A percentile compares a stretch with the other conserved stretches of the same genome.
phyloP scores from a whole-genome alignment of 30 jellyfish, hydroid and myxozoan species.

The Turritopsis rubra region DNA sequence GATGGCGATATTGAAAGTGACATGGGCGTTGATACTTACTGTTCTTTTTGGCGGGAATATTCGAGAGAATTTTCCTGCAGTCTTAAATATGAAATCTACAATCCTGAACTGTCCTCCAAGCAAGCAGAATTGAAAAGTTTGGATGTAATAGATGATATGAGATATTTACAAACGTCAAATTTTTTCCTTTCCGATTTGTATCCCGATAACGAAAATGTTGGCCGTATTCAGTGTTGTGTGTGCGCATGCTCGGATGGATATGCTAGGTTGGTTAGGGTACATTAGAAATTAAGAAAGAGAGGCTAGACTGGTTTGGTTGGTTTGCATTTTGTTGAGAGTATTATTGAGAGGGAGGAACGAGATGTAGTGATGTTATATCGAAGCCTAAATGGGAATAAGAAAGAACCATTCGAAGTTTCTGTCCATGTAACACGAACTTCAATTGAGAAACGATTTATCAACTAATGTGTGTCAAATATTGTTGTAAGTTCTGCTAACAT shows the following conservation, averaged over 20 bases:
- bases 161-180: slow-evolving; percentile 40
- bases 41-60: neutral
- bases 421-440: no score
- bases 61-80: slow-evolving; percentile 8
- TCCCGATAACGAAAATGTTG: neutral
- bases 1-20: neutral
- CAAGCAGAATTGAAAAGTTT: neutral
- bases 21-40: neutral
- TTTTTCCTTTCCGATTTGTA: slow-evolving; percentile 10
- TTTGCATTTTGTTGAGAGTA: no score
- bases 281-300: no score
- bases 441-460: no score
- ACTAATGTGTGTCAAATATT: no score
- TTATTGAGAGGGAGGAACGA: no score
- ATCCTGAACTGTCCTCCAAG: slow-evolving; percentile 27
- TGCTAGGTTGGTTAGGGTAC: slow-evolving; percentile 62
- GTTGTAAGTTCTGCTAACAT: no score
- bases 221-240: slow-evolving; percentile 30
- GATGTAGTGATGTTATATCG: no score
- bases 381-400: no score
- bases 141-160: slow-evolving; percentile 40
- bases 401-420: no score
- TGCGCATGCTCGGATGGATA: slow-evolving; percentile 80
- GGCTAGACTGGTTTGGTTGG: no score
- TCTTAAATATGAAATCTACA: slow-evolving; percentile 17